Percentiles rank a stretch among this genome's conserved stretches.
Evolutionary conservation across 2,888 invertebrate genomes (phyloP).

Genomic region (Crocallis elinguaria): DNA sequence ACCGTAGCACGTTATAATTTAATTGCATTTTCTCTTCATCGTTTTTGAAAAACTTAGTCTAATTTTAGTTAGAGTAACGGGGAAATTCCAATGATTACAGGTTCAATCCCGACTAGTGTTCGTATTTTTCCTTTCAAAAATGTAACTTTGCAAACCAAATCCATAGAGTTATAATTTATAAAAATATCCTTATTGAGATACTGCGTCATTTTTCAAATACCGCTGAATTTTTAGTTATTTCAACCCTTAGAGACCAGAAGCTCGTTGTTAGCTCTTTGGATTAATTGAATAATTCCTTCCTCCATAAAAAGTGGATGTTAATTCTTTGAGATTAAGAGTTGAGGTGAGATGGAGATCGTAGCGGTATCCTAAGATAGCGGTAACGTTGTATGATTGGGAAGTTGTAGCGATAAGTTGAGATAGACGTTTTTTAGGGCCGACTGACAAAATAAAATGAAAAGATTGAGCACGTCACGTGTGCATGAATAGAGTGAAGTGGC

Average conservation of each 20-base stretch:
- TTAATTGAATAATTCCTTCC: constrained; percentile 66
- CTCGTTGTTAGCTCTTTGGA: constrained; percentile 8
- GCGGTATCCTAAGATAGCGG: constrained; percentile 43
- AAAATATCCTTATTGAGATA: neutral
- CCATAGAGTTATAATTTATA: too few relatives aligned
- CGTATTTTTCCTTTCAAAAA: too few relatives aligned
- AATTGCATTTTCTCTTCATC: too few relatives aligned
- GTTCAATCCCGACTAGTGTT: too few relatives aligned
- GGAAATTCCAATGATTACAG: too few relatives aligned
- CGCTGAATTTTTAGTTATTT: neutral
- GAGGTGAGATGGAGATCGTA: constrained; percentile 50
- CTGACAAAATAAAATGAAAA: too few relatives aligned
- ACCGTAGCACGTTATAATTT: too few relatives aligned
- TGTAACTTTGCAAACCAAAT: too few relatives aligned
- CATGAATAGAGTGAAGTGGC: too few relatives aligned
- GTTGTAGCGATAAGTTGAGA: neutral
- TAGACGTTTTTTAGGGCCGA: constrained; percentile 1
- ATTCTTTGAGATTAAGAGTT: constrained; percentile 67
- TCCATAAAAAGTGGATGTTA: constrained; percentile 60
- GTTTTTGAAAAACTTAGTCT: too few relatives aligned
- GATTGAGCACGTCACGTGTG: too few relatives aligned
- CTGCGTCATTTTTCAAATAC: neutral
- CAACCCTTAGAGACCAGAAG: neutral
- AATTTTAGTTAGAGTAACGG: too few relatives aligned
- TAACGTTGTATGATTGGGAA: neutral